Evolutionary conservation across 2,113 vertebrate genomes (phyloP).

Genomic region (Sander lucioperca): DNA sequence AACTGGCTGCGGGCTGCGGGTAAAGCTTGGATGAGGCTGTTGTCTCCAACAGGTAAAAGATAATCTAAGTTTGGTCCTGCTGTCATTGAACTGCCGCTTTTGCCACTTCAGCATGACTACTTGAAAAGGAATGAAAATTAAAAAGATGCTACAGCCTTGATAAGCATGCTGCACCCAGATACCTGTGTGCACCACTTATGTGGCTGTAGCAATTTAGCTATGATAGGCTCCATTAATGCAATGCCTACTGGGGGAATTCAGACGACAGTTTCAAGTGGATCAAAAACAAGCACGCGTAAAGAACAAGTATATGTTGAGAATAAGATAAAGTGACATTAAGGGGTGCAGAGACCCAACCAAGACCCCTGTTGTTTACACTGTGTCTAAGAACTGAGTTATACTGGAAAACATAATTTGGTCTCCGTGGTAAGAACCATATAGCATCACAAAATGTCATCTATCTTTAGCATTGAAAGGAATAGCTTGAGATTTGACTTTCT

Average conservation of each 20-base stretch:
- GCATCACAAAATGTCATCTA: not conserved
- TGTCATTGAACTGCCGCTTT: constrained; percentile 21
- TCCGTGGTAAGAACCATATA: not conserved
- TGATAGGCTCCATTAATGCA: not conserved
- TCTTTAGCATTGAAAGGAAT: no score
- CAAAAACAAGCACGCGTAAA: not conserved
- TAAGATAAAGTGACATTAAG: not conserved
- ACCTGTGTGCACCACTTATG: not conserved
- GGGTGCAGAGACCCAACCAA: not conserved
- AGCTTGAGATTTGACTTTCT: not conserved
- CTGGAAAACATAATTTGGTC: not conserved
- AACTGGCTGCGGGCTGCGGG: not conserved
- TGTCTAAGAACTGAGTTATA: not conserved
- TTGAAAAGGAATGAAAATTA: not conserved
- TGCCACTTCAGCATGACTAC: not conserved
- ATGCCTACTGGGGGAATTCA: constrained; percentile 1
- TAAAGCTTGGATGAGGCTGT: not conserved
- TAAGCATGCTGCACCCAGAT: constrained; percentile 25
- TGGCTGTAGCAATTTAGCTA: not conserved
- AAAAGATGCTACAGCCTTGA: not conserved
- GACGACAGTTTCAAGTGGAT: constrained; percentile 8
- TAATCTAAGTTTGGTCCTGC: constrained; percentile 13
- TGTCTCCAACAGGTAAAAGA: constrained; percentile 4
- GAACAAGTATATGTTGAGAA: not conserved
- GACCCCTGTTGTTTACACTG: not conserved